phyloP scores from a whole-genome alignment of 2,888 invertebrate genomes.

The Thysanoteuthis rhombus region DNA sequence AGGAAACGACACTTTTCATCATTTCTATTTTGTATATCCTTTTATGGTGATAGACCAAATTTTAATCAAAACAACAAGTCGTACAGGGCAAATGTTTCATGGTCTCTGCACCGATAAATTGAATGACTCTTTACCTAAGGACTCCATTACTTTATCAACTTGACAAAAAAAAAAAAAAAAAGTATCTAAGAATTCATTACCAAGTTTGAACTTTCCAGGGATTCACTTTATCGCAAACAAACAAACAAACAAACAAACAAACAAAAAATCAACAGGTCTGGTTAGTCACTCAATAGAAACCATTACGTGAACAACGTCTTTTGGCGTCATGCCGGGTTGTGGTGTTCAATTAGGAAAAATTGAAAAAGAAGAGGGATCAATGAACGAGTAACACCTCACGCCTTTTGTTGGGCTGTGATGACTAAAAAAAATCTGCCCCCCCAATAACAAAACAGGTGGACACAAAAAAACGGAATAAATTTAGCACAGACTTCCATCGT shows the following conservation, averaged over 20 bases:
- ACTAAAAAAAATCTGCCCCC: too few relatives aligned
- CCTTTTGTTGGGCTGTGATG: too few relatives aligned
- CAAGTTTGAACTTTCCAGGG: background rate
- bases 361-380: too few relatives aligned
- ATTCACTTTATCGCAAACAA: background rate
- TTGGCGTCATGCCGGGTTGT: too few relatives aligned
- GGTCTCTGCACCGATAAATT: background rate
- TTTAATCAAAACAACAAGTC: background rate
- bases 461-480: too few relatives aligned
- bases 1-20: background rate
- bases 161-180: background rate
- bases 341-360: too few relatives aligned
- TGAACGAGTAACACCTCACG: too few relatives aligned
- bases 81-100: background rate
- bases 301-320: too few relatives aligned
- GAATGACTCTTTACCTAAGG: background rate
- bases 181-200: background rate
- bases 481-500: too few relatives aligned
- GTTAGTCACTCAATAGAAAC: too few relatives aligned
- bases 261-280: too few relatives aligned
- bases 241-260: background rate
- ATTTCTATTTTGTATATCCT: background rate
- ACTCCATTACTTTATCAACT: background rate
- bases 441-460: too few relatives aligned
- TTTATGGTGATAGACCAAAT: background rate